Conservation (phyloP, 2,113 vertebrate species). For the Gulo gulo region DNA sequence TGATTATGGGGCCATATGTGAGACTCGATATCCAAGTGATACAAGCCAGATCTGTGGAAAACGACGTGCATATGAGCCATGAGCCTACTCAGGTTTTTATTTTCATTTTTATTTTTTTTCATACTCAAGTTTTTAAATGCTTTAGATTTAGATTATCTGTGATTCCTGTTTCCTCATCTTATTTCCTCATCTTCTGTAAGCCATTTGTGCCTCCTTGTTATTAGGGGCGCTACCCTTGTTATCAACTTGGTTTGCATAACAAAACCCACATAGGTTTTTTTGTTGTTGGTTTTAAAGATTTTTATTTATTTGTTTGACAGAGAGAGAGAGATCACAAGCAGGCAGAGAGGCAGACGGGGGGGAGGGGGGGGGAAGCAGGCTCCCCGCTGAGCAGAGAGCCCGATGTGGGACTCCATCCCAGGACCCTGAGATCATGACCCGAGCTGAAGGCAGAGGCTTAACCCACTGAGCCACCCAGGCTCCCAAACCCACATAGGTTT, state of each 20-base stretch:
- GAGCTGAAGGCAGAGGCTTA: no score
- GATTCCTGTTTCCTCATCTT: neutral
- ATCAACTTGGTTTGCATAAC: neutral
- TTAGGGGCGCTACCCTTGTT: neutral
- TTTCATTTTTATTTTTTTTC: neutral
- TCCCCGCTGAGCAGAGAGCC: no score
- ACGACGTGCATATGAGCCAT: neutral
- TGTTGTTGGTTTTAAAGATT: no score
- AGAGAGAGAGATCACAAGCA: no score
- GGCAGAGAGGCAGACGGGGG: no score
- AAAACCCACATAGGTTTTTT: neutral
- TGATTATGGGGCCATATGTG: neutral
- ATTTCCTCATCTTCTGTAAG: neutral
- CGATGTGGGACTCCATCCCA: fast-evolving
- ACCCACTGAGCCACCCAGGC: no score
- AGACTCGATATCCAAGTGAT: neutral
- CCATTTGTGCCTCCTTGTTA: neutral
- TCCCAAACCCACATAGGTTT: neutral
- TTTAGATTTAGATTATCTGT: neutral
- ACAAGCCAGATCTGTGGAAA: neutral
- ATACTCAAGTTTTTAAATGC: neutral
- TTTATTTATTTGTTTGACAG: no score
- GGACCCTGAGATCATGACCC: no score
- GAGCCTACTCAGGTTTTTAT: neutral
- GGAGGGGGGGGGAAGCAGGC: no score